These are phyloP conservation scores for Platerodrilus igneus DNA, from an alignment of 2,888 invertebrate genomes.

Conservation along the genomic window DNA sequence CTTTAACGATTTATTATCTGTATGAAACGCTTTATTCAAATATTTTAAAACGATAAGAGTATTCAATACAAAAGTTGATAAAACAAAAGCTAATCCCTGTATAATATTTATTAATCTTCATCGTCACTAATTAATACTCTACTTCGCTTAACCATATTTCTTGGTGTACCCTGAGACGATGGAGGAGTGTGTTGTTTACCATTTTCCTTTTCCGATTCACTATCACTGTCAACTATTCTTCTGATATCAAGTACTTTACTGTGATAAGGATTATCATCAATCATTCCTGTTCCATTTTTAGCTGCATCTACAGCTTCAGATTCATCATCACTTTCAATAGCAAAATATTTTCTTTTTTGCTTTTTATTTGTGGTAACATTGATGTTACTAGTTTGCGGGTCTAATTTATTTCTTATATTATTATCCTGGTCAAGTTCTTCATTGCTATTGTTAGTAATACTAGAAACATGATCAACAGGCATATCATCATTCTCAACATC, in stretches of 20 bases:
- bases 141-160: constrained; percentile 30
- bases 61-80: too few relatives aligned
- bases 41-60: too few relatives aligned
- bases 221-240: too few relatives aligned
- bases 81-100: too few relatives aligned
- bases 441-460: constrained; percentile 1
- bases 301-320: constrained; percentile 8
- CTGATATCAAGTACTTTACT: too few relatives aligned
- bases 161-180: constrained; percentile 34
- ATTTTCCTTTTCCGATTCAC: constrained; percentile 5
- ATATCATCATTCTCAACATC: constrained; percentile 9
- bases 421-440: background rate
- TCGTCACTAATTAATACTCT: constrained; percentile 37
- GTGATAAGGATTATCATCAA: constrained; percentile 5
- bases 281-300: constrained; percentile 6
- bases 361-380: constrained; percentile 8
- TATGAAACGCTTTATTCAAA: too few relatives aligned
- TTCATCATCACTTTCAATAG: constrained; percentile 22
- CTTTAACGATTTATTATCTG: too few relatives aligned
- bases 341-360: constrained; percentile 1
- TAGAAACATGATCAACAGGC: constrained; percentile 1
- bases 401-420: constrained; percentile 9
- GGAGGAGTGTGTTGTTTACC: constrained; percentile 25
- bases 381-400: constrained; percentile 1
- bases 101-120: constrained; percentile 31